A percentile compares a stretch with the other conserved stretches of the same genome.
Evolutionary conservation across 2,797 vertebrate species (phyloP).

Genomic region (Microtus californicus): DNA sequence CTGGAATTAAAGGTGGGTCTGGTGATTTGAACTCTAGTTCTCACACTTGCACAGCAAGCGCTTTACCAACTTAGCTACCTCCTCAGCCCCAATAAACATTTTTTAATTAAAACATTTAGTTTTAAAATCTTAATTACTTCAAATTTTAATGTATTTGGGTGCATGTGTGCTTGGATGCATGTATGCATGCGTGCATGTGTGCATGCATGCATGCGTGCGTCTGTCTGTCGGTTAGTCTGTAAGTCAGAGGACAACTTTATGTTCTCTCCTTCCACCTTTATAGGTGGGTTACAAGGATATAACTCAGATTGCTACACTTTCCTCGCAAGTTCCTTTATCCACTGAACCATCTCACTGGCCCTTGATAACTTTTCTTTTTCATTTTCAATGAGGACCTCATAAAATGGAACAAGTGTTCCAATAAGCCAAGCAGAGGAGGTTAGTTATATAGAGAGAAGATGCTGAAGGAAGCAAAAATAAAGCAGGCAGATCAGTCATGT

Average conservation of each 20-base stretch:
- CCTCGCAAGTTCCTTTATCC: background rate
- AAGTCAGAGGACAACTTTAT: background rate
- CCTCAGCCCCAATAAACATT: background rate
- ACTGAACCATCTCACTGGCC: background rate
- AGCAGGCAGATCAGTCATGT: background rate
- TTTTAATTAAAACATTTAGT: background rate
- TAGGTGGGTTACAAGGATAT: background rate
- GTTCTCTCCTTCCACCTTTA: background rate
- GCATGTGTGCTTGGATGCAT: too few species aligned
- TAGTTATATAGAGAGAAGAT: background rate
- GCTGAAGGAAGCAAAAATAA: background rate
- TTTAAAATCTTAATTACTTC: background rate
- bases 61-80: background rate
- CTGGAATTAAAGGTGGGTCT: background rate
- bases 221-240: background rate
- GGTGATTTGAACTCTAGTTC: background rate
- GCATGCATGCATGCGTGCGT: fast-evolving
- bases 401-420: background rate
- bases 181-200: too few species aligned
- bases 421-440: background rate
- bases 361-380: background rate
- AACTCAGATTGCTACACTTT: background rate
- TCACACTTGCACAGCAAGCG: background rate
- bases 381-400: background rate
- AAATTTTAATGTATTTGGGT: background rate